Evolutionary conservation across 2,888 invertebrate genomes (phyloP), one percentile per base, ranked within the genome.

Genomic region (Andrena bicolor): DNA sequence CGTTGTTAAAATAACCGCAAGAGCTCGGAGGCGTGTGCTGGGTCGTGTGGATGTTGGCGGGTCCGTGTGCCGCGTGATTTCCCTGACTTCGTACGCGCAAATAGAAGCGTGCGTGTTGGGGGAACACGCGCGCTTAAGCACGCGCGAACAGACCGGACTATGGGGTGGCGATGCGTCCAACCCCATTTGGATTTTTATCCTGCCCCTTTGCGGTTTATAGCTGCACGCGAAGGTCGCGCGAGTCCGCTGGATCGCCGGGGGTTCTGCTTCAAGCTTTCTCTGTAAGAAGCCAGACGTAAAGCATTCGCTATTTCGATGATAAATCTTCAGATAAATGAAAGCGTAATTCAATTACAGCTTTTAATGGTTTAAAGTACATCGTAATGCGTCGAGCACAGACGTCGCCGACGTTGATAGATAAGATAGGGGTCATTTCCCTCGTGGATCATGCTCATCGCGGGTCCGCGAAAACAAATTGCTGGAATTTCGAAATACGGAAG

Each of bases 1-100:
- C 93, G 93, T 91, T 93, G 94, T 94, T 94, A 93, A 94, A 94
- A 93, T 93, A 93, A 93, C 93, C 93, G 90, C 93, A 92, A 70
- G 90, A 84, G 82, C 85, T 78, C 70, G 68, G 75, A 86, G 75
- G 72, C 86, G 77, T 82, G 81, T 53, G 84, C 76, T 79, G 76
- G 49, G 35, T 32, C 65, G 70, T 49, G 53, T 35, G 26, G 20
- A 0, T n/a, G 70, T 30, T n/a, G 70, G 70, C 26, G 51, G 28
- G 66, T 69, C 70, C 32, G 71, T 71, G 71, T 60, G 76, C 51
- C 51, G 80, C 68, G 84, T 66, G 84, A 87, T 87, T 84, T 72
- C 69, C 60, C 73, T 72, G 30, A 58, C 63, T 48, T 26, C 51
- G 51, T 76, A 10, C 72, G 58, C 72, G 70, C 61, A 73, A 71